Conservation (phyloP, 2,113 vertebrate genomes). For the Pavo muticus region DNA sequence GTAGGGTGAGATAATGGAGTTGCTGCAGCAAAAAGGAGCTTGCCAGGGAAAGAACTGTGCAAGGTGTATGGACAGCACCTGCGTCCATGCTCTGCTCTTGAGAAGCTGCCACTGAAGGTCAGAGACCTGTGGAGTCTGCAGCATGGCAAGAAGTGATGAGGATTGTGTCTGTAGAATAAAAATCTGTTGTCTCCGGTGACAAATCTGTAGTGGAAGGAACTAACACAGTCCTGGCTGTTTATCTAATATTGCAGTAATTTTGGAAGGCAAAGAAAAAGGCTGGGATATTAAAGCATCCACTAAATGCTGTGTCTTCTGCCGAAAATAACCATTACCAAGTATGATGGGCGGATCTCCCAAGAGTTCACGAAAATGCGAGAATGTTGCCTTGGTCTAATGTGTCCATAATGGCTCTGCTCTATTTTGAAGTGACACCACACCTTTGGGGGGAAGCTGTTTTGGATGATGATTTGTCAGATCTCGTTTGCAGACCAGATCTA, state of each 20-base stretch:
- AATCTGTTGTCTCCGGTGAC: neutral
- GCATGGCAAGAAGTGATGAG: neutral
- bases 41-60: neutral
- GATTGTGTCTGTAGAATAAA: neutral
- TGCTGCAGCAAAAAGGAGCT: neutral
- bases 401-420: neutral
- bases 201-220: neutral
- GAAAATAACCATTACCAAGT: neutral
- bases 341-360: neutral
- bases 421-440: neutral
- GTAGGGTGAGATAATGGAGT: neutral
- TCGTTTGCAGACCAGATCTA: neutral
- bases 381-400: neutral
- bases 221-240: neutral
- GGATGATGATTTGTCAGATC: rapidly evolving
- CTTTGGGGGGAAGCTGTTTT: neutral
- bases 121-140: neutral
- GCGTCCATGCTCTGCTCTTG: neutral
- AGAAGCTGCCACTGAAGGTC: neutral
- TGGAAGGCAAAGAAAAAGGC: neutral
- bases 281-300: neutral
- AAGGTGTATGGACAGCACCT: neutral
- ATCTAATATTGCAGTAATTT: neutral
- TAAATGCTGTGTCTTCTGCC: neutral
- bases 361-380: neutral